Percentiles rank a stretch among this genome's conserved stretches.
phyloP scores from a whole-genome alignment of 2,113 vertebrate species.

The Pachycephala philippinensis region DNA sequence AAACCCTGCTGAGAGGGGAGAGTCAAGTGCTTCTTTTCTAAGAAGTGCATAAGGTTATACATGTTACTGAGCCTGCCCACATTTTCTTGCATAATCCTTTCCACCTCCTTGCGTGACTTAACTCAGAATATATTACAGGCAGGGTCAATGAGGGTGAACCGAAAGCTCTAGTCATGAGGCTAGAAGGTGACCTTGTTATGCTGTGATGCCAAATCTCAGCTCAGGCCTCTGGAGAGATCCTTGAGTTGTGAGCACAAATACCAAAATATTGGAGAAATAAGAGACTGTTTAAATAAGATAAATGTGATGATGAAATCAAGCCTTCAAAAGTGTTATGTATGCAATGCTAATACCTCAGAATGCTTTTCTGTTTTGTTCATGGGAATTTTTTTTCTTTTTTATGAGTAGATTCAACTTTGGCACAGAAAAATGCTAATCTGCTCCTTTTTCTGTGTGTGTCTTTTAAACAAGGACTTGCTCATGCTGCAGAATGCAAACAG shows the following conservation, averaged over 20 bases:
- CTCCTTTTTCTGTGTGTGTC: background rate
- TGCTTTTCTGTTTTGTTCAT: background rate
- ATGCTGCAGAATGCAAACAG: background rate
- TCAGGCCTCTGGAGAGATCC: background rate
- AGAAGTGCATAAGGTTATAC: background rate
- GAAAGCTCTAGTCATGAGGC: conserved; percentile 34
- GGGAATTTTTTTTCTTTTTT: background rate
- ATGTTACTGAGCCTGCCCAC: background rate
- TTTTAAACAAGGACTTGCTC: background rate
- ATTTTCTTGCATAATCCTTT: conserved; percentile 2
- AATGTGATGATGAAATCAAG: background rate
- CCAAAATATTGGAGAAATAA: background rate
- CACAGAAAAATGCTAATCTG: background rate
- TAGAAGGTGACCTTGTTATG: conserved; percentile 56
- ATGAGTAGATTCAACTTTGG: background rate
- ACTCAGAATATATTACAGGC: background rate
- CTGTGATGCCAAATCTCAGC: background rate
- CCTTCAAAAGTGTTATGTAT: background rate
- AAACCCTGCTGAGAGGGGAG: background rate
- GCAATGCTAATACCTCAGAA: background rate
- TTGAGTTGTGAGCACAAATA: background rate
- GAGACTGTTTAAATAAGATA: background rate
- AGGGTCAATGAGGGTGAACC: background rate
- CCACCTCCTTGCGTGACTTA: conserved; percentile 7
- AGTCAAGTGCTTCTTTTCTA: background rate